Evolutionary conservation across 2,888 invertebrate species (phyloP).

Genomic region (Rhopalosiphum nymphaeae): DNA sequence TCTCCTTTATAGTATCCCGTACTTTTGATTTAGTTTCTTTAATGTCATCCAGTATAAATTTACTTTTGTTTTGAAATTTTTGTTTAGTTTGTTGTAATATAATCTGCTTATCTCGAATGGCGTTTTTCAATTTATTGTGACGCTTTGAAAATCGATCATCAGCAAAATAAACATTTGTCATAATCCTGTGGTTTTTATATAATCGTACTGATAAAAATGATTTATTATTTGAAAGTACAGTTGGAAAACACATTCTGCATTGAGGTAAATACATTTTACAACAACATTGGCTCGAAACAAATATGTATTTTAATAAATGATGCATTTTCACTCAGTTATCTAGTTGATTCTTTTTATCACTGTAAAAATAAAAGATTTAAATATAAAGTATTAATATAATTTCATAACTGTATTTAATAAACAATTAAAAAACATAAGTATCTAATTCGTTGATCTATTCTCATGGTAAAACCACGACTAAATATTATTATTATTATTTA

Average conservation of each 20-base stretch:
- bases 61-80: conserved; percentile 75
- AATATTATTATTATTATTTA: no score
- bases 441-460: not conserved
- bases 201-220: conserved; percentile 23
- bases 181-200: conserved; percentile 55
- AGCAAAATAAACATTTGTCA: conserved; percentile 36
- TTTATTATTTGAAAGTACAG: conserved; percentile 18
- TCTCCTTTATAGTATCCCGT: conserved; percentile 84
- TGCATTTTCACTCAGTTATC: conserved; percentile 32
- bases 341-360: conserved; percentile 1
- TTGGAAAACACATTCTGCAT: conserved; percentile 52
- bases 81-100: conserved; percentile 76
- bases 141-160: conserved; percentile 52
- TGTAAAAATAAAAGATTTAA: conserved; percentile 26
- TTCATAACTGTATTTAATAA: not conserved
- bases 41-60: conserved; percentile 79
- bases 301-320: conserved; percentile 37
- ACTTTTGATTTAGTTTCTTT: conserved; percentile 80
- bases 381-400: not conserved
- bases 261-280: conserved; percentile 57
- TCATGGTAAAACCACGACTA: not conserved
- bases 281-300: conserved; percentile 9
- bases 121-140: conserved; percentile 71
- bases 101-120: conserved; percentile 76
- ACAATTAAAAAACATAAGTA: not conserved